Percentiles rank a stretch among this genome's conserved stretches.
Conservation (phyloP, 2,113 vertebrate genomes). For the Lutjanus erythropterus region DNA sequence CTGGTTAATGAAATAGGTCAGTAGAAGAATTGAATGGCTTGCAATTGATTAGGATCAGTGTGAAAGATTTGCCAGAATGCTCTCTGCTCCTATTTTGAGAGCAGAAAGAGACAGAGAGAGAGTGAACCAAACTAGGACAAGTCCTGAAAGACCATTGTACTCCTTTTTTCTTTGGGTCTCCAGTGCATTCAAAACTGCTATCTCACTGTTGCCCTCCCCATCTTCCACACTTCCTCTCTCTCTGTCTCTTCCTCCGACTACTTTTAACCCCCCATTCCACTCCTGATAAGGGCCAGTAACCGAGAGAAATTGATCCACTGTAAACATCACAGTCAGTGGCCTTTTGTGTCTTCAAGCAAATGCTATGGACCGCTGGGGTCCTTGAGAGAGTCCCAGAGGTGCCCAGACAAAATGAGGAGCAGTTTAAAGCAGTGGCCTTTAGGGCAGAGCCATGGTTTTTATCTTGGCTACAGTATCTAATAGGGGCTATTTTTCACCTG, state of each 20-base stretch:
- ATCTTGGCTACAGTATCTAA: constrained; percentile 1
- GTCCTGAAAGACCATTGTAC: constrained; percentile 81
- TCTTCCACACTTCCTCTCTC: constrained; percentile 38
- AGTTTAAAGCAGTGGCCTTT: constrained; percentile 22
- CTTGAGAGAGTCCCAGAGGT: constrained; percentile 31
- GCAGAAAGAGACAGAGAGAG: constrained; percentile 47
- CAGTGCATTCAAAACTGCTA: constrained; percentile 76
- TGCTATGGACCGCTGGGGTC: constrained; percentile 2
- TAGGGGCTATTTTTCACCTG: neutral
- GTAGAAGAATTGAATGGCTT: constrained; percentile 24
- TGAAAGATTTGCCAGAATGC: constrained; percentile 54
- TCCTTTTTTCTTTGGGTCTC: constrained; percentile 70
- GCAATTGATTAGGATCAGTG: constrained; percentile 54
- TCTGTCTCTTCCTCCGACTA: constrained; percentile 17
- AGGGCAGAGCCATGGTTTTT: constrained; percentile 1
- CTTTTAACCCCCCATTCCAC: constrained; percentile 13
- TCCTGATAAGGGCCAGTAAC: constrained; percentile 14
- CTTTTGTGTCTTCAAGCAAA: constrained; percentile 43
- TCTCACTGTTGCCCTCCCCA: constrained; percentile 72
- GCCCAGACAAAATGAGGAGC: neutral
- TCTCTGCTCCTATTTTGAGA: constrained; percentile 55
- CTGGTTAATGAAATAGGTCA: constrained; percentile 33
- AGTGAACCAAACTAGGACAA: constrained; percentile 75
- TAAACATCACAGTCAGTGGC: constrained; percentile 34
- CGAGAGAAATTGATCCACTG: constrained; percentile 40